These are phyloP conservation scores for Grantiella picta DNA, from an alignment of 2,113 vertebrate species.

Conservation along the genomic window DNA sequence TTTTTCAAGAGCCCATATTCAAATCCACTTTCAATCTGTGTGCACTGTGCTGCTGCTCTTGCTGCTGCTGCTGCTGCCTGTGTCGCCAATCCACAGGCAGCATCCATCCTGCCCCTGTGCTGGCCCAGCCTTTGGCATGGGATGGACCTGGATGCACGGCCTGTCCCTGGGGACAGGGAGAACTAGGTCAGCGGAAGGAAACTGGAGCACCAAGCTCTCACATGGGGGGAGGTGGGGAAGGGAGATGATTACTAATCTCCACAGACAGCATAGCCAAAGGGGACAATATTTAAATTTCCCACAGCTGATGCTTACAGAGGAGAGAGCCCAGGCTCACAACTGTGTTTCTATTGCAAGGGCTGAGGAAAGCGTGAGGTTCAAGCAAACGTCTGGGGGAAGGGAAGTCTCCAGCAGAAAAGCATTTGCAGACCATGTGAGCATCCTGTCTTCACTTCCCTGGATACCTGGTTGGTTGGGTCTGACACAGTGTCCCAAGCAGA, in stretches of 20 bases:
- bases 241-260: conserved; percentile 9
- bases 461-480: not conserved
- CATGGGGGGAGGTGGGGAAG: not conserved
- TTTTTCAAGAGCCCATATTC: conserved; percentile 61
- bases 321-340: not conserved
- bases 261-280: conserved; percentile 30
- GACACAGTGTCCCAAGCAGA: not conserved
- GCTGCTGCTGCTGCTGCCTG: not conserved
- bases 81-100: not conserved
- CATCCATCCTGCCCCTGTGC: not conserved
- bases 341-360: not conserved
- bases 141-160: not conserved
- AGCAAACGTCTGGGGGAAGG: not conserved
- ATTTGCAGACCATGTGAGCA: not conserved
- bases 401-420: not conserved
- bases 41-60: not conserved
- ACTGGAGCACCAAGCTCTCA: not conserved
- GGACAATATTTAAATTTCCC: conserved; percentile 13
- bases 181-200: conserved; percentile 43
- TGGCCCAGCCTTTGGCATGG: not conserved
- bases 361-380: not conserved
- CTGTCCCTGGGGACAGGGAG: not conserved
- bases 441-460: accelerated
- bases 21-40: conserved; percentile 50
- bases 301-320: not conserved